Percentiles rank a stretch among this genome's conserved stretches.
phyloP scores from a whole-genome alignment of 2,888 invertebrate species.

The Theodoxus fluviatilis region DNA sequence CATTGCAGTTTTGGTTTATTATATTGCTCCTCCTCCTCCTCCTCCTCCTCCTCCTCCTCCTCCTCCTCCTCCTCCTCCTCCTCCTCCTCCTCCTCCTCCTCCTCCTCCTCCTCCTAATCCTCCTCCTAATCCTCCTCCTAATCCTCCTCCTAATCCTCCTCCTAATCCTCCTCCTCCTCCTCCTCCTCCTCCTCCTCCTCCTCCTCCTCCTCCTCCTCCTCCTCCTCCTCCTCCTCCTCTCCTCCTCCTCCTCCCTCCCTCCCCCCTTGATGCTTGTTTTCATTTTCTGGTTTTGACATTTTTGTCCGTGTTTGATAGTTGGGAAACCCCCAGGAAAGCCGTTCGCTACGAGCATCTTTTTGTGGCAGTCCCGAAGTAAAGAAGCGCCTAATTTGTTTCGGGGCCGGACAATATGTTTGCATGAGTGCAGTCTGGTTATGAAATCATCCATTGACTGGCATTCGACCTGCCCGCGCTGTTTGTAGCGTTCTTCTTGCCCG shows the following conservation, averaged over 20 bases:
- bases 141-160: not conserved
- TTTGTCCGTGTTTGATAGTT: no score
- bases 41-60: not conserved
- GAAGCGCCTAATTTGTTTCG: no score
- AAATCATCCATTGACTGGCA: no score
- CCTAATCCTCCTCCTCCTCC: not conserved
- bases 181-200: not conserved
- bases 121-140: not conserved
- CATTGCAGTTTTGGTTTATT: not conserved
- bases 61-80: conserved; percentile 12
- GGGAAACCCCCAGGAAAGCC: no score
- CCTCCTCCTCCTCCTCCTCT: not conserved
- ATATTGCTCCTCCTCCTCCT: not conserved
- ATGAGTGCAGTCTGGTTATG: no score
- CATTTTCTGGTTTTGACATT: no score
- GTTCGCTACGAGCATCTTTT: no score
- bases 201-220: not conserved
- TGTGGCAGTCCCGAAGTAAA: no score
- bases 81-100: not conserved
- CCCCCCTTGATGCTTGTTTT: no score
- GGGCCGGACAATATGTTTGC: no score
- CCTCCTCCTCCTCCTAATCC: not conserved
- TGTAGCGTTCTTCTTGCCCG: no score
- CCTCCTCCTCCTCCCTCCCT: not conserved
- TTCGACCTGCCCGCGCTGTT: no score